Conservation (phyloP, 2,113 vertebrate genomes). For the Lathamus discolor region DNA sequence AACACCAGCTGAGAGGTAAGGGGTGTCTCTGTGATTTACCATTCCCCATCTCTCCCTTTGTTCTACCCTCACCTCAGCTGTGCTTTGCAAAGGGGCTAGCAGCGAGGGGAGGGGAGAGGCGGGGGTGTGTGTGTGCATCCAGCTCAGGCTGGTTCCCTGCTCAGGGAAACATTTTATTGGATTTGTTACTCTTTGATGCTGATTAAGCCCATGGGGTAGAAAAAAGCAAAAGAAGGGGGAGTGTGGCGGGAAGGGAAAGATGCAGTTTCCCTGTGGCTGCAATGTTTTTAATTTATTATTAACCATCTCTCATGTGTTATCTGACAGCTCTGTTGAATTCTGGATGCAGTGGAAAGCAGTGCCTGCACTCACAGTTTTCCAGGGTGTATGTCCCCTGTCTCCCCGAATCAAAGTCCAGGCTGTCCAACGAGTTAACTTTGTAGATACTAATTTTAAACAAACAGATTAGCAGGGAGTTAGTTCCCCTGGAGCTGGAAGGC, state of each 20-base stretch:
- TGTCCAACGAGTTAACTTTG: slow-evolving; percentile 15
- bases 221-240: slow-evolving; percentile 51
- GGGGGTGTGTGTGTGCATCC: background rate
- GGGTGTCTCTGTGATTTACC: background rate
- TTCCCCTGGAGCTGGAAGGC: background rate
- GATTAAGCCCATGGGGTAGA: slow-evolving; percentile 78
- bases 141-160: slow-evolving; percentile 67
- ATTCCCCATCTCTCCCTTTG: slow-evolving; percentile 39
- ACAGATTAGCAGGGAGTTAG: slow-evolving; percentile 34
- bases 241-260: slow-evolving; percentile 33
- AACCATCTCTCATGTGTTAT: slow-evolving; percentile 69
- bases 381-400: background rate
- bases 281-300: slow-evolving; percentile 81
- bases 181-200: slow-evolving; percentile 83
- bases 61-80: slow-evolving; percentile 59
- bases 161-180: slow-evolving; percentile 79
- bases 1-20: background rate
- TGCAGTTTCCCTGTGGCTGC: slow-evolving; percentile 58
- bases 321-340: slow-evolving; percentile 59
- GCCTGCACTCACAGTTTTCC: slow-evolving; percentile 44
- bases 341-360: slow-evolving; percentile 42
- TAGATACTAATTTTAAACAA: slow-evolving; percentile 61
- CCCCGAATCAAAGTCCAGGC: slow-evolving; percentile 13
- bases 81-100: slow-evolving; percentile 60
- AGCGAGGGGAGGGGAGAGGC: slow-evolving; percentile 9